Percentiles rank a stretch among this genome's conserved stretches.
Conservation (phyloP, 2,797 vertebrate genomes). For the Molossus alvarezi region DNA sequence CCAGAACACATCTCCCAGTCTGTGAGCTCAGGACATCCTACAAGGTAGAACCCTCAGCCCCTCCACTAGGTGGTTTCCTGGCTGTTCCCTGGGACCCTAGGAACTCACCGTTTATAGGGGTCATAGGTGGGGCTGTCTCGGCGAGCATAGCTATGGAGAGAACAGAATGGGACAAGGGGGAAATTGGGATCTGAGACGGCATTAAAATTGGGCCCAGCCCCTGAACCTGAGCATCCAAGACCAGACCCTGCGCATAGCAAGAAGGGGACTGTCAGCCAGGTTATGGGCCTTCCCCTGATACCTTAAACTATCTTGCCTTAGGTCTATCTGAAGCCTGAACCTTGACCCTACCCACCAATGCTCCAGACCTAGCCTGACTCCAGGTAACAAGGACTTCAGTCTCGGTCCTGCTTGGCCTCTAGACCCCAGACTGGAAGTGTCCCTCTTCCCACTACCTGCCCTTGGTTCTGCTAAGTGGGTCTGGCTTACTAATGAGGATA, state of each 20-base stretch:
- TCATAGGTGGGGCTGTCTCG: constrained; percentile 99
- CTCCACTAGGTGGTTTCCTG: neutral
- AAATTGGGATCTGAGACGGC: rapidly evolving
- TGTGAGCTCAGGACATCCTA: no score
- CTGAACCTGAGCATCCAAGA: neutral
- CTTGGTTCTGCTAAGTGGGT: neutral
- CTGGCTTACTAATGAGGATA: rapidly evolving
- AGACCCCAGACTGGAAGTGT: neutral
- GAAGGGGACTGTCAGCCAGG: neutral
- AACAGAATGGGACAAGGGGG: rapidly evolving
- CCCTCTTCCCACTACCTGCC: neutral
- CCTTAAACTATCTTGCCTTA: no score
- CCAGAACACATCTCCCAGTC: no score
- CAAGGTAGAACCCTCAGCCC: neutral
- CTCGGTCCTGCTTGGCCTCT: neutral
- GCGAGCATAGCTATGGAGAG: constrained; percentile 94
- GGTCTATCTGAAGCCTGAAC: neutral
- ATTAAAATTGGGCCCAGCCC: neutral
- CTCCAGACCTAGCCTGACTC: neutral
- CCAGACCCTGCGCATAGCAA: neutral
- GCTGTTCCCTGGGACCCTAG: neutral
- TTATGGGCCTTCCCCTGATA: neutral
- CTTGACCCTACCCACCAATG: rapidly evolving
- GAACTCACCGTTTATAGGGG: constrained; percentile 96
- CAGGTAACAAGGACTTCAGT: neutral